Evolutionary conservation across 2,113 vertebrate species (phyloP).

Genomic region (Microcebus ravelobensis): DNA sequence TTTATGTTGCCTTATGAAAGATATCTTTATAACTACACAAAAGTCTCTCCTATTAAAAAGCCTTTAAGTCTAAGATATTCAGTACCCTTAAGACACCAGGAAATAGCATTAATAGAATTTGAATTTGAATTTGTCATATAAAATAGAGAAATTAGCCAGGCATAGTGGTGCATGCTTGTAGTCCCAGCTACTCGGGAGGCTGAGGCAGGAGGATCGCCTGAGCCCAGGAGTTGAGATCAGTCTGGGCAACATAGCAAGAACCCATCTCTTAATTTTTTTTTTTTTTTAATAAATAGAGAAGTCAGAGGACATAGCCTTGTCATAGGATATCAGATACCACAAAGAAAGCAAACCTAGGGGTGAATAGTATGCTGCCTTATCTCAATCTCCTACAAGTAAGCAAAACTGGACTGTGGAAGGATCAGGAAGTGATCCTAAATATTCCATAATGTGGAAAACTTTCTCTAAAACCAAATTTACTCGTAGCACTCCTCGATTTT

Average conservation of each 20-base stretch:
- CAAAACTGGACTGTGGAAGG: background rate
- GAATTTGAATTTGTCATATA: background rate
- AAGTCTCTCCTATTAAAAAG: background rate
- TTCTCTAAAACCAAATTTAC: background rate
- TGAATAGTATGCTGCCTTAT: background rate
- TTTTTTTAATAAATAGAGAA: background rate
- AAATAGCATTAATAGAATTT: background rate
- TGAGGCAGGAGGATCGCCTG: background rate
- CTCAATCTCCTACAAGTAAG: background rate
- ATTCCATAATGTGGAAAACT: background rate
- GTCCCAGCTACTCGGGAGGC: background rate
- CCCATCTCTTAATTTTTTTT: background rate
- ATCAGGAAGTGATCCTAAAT: background rate
- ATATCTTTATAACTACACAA: background rate
- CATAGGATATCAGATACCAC: background rate
- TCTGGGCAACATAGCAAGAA: background rate
- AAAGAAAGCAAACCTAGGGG: background rate
- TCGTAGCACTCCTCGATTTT: background rate
- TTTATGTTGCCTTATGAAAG: conserved; percentile 3
- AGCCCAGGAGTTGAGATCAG: background rate
- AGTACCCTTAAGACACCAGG: background rate
- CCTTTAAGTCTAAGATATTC: background rate
- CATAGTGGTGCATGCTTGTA: rapidly evolving
- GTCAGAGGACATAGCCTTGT: background rate
- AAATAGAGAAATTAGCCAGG: background rate